These are phyloP conservation scores for Polylopha cassiicola DNA, from an alignment of 2,888 invertebrate species.

Conservation along the genomic window DNA sequence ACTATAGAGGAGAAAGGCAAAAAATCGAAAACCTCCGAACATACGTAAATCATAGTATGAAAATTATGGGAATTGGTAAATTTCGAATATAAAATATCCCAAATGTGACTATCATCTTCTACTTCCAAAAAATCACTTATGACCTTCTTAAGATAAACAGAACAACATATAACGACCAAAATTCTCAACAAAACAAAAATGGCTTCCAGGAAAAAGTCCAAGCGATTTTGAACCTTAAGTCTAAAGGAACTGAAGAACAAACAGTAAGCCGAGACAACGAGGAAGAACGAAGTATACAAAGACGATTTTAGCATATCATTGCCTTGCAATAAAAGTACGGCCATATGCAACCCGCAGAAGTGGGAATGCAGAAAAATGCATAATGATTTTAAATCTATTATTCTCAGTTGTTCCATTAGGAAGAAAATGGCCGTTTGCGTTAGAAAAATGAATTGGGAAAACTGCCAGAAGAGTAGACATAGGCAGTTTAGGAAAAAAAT, in stretches of 20 bases:
- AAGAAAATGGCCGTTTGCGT: slow-evolving; percentile 86
- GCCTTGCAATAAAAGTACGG: slow-evolving; percentile 57
- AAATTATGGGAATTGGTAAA: slow-evolving; percentile 82
- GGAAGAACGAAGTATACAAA: slow-evolving; percentile 64
- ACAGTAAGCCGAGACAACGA: slow-evolving; percentile 53
- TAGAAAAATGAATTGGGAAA: slow-evolving; percentile 88
- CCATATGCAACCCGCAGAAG: slow-evolving; percentile 62
- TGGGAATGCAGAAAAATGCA: slow-evolving; percentile 60
- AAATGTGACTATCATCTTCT: slow-evolving; percentile 81
- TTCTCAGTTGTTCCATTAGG: slow-evolving; percentile 79
- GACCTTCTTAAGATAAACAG: slow-evolving; percentile 60
- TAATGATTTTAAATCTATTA: slow-evolving; percentile 62
- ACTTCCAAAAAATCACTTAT: slow-evolving; percentile 52
- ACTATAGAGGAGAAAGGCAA: slow-evolving; percentile 74
- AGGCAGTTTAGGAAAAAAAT: slow-evolving; percentile 59
- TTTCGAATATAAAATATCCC: slow-evolving; percentile 84
- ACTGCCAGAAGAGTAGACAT: slow-evolving; percentile 84
- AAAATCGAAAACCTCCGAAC: slow-evolving; percentile 86
- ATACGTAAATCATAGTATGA: slow-evolving; percentile 87
- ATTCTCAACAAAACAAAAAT: slow-evolving; percentile 49
- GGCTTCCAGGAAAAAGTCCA: slow-evolving; percentile 45
- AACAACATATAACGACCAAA: slow-evolving; percentile 31
- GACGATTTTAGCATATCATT: slow-evolving; percentile 71
- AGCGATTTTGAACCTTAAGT: slow-evolving; percentile 46
- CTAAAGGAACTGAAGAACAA: slow-evolving; percentile 53